Percentiles rank a stretch among this genome's conserved stretches.
Evolutionary conservation across 2,113 vertebrate species (phyloP).

Genomic region (Onychostoma macrolepis): DNA sequence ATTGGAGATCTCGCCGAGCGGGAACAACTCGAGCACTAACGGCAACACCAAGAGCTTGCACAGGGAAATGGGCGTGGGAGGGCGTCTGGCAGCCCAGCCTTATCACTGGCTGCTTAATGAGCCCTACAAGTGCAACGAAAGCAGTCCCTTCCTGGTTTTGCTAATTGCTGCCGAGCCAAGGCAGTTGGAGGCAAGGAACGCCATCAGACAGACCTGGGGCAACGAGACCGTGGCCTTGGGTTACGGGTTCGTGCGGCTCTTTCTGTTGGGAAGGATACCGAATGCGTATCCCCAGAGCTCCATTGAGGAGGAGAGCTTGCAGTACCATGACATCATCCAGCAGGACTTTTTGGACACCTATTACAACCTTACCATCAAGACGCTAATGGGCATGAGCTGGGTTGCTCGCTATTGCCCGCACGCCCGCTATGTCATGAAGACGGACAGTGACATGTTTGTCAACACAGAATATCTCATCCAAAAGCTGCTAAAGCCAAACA

Average conservation of each 20-base stretch:
- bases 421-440: conserved; percentile 94
- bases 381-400: conserved; percentile 99
- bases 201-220: conserved; percentile 94
- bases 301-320: conserved; percentile 87
- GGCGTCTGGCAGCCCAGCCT: conserved; percentile 79
- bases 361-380: conserved; percentile 97
- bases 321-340: conserved; percentile 91
- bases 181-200: conserved; percentile 88
- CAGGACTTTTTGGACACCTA: conserved; percentile 95
- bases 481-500: conserved; percentile 91
- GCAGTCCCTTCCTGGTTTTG: conserved; percentile 87
- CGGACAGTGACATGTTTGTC: conserved; percentile 98
- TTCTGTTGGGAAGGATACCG: conserved; percentile 80
- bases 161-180: conserved; percentile 90
- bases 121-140: conserved; percentile 87
- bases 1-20: conserved; percentile 88
- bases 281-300: conserved; percentile 80
- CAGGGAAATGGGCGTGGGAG: conserved; percentile 85
- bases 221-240: conserved; percentile 87
- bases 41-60: conserved; percentile 90
- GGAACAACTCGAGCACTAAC: conserved; percentile 84
- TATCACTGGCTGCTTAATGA: conserved; percentile 93
- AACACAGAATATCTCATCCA: conserved; percentile 97
- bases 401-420: conserved; percentile 90
- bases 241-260: conserved; percentile 84